phyloP scores from a whole-genome alignment of 2,113 vertebrate species.

The Indicator maculatus region DNA sequence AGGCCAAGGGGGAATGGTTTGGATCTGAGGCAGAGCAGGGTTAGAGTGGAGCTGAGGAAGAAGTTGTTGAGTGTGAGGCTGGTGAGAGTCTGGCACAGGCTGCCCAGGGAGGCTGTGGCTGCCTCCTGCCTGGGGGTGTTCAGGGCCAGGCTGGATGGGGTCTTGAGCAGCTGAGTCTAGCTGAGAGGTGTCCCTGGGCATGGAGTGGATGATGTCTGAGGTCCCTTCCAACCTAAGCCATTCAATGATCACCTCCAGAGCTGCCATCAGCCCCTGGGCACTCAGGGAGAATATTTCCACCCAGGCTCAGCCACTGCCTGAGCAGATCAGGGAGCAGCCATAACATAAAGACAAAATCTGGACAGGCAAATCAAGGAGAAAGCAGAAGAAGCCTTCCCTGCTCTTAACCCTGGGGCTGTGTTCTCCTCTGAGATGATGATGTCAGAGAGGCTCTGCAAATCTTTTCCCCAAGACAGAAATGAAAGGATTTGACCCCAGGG shows the following conservation, averaged over 20 bases:
- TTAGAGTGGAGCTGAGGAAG: too few relatives aligned
- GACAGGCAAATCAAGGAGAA: not conserved
- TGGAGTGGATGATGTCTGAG: too few relatives aligned
- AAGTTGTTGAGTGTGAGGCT: too few relatives aligned
- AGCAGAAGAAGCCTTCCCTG: not conserved
- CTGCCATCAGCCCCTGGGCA: not conserved
- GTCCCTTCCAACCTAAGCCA: too few relatives aligned
- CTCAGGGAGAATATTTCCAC: not conserved
- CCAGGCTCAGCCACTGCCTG: not conserved
- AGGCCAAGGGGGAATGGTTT: too few relatives aligned
- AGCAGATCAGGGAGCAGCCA: not conserved
- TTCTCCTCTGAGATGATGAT: slow-evolving; percentile 30
- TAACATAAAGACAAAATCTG: not conserved
- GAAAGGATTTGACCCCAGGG: not conserved
- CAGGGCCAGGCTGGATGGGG: too few relatives aligned
- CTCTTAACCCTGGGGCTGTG: slow-evolving; percentile 52
- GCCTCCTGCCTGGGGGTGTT: too few relatives aligned
- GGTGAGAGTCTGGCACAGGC: too few relatives aligned
- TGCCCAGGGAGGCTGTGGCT: too few relatives aligned
- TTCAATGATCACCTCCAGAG: not conserved
- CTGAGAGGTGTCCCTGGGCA: too few relatives aligned
- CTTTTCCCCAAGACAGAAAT: not conserved
- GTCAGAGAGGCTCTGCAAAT: slow-evolving; percentile 59
- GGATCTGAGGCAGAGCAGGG: too few relatives aligned
- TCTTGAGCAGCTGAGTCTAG: too few relatives aligned